These are phyloP conservation scores for Indicator indicator DNA, from an alignment of 2,113 vertebrate species.

Conservation along the genomic window DNA sequence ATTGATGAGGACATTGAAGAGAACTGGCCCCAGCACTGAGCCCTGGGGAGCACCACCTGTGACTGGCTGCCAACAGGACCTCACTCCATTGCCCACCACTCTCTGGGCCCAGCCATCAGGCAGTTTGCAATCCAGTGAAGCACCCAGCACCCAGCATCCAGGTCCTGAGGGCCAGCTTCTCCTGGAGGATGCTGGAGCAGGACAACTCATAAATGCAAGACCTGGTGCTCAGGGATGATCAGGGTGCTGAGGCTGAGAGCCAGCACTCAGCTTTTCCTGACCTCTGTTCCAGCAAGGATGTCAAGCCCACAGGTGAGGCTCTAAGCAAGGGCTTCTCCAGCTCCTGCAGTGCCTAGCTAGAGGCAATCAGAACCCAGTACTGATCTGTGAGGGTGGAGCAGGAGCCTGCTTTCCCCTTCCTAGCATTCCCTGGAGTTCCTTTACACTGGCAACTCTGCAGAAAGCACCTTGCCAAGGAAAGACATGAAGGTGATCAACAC, in stretches of 20 bases:
- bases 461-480: not conserved
- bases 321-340: not conserved
- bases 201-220: accelerated
- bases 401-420: not conserved
- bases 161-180: too few relatives aligned
- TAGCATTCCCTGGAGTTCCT: not conserved
- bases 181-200: not conserved
- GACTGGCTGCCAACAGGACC: too few relatives aligned
- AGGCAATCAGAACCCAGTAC: not conserved
- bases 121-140: too few relatives aligned
- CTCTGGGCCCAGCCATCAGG: too few relatives aligned
- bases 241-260: not conserved
- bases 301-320: accelerated
- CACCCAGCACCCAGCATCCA: too few relatives aligned
- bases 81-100: too few relatives aligned
- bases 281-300: not conserved
- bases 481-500: accelerated
- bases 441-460: accelerated
- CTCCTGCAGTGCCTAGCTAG: not conserved
- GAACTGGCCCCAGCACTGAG: too few relatives aligned
- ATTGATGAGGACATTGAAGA: too few relatives aligned
- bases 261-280: not conserved
- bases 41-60: too few relatives aligned
- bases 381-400: accelerated
- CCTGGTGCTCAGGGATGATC: not conserved